These are phyloP conservation scores for Ciconia nigra DNA, from an alignment of 2,797 vertebrate genomes.

Conservation along the genomic window DNA sequence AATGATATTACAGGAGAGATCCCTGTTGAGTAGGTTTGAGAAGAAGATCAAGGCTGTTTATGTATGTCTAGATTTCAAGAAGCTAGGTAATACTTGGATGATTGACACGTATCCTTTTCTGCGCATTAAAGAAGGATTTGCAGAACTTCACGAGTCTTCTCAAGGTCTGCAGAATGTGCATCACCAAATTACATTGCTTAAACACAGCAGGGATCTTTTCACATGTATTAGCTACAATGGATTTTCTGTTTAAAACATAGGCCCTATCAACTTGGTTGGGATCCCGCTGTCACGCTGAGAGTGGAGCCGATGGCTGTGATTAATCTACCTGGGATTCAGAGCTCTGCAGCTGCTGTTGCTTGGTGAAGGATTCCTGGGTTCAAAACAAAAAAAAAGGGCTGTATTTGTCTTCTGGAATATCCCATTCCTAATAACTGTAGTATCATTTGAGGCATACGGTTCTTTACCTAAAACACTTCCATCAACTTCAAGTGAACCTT, in stretches of 20 bases:
- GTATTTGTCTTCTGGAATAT: background rate
- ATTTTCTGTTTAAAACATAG: background rate
- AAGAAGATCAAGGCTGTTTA: background rate
- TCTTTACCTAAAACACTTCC: background rate
- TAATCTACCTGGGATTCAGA: background rate
- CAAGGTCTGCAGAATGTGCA: background rate
- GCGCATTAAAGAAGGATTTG: background rate
- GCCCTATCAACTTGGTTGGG: background rate
- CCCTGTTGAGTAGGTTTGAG: background rate
- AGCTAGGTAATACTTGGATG: background rate
- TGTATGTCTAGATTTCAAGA: background rate
- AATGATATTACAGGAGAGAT: background rate
- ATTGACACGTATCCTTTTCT: background rate
- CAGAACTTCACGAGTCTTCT: background rate
- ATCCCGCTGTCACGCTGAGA: background rate
- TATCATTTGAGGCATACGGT: background rate
- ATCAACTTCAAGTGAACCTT: background rate
- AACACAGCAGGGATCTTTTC: background rate
- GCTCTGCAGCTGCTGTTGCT: background rate
- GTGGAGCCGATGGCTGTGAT: background rate
- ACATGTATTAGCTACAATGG: background rate
- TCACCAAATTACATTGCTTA: background rate
- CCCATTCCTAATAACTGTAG: background rate
- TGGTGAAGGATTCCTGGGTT: background rate
- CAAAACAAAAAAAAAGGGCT: background rate